Evolutionary conservation across 1,140 invertebrate genomes (phyloP).

Genomic region (Halictus rubicundus): DNA sequence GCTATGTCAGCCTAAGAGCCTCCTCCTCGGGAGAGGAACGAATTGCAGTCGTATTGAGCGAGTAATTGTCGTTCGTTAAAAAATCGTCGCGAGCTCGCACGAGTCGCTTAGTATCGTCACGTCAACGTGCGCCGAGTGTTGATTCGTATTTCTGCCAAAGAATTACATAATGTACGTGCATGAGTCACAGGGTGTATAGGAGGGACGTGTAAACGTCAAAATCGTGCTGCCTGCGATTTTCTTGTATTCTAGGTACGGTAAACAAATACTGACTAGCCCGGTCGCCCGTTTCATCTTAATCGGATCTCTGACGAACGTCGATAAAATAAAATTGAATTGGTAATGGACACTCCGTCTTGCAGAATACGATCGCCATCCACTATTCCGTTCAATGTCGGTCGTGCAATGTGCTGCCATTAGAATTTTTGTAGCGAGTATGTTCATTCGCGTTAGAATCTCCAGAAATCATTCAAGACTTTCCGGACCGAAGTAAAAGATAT

Average conservation of each 20-base stretch:
- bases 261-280: conserved; percentile 23
- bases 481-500: not conserved
- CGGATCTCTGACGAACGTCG: not conserved
- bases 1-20: conserved; percentile 9
- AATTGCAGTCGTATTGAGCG: conserved; percentile 10
- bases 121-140: conserved; percentile 13
- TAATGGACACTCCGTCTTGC: not conserved
- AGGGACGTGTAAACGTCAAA: conserved; percentile 67
- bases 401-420: conserved; percentile 59
- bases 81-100: not conserved
- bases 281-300: conserved; percentile 4
- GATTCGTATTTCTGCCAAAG: conserved; percentile 41
- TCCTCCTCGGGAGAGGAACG: conserved; percentile 1
- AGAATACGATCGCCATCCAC: conserved; percentile 3
- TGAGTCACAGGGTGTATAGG: conserved; percentile 66
- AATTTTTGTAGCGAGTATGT: conserved; percentile 22
- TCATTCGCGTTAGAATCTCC: not conserved
- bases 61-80: conserved; percentile 14
- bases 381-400: conserved; percentile 38
- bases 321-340: not conserved
- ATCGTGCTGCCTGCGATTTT: conserved; percentile 44
- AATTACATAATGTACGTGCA: conserved; percentile 72
- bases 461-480: conserved; percentile 1
- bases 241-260: conserved; percentile 24
- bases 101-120: not conserved